phyloP scores from a whole-genome alignment of 2,888 invertebrate species.

The Spialia ferax region DNA sequence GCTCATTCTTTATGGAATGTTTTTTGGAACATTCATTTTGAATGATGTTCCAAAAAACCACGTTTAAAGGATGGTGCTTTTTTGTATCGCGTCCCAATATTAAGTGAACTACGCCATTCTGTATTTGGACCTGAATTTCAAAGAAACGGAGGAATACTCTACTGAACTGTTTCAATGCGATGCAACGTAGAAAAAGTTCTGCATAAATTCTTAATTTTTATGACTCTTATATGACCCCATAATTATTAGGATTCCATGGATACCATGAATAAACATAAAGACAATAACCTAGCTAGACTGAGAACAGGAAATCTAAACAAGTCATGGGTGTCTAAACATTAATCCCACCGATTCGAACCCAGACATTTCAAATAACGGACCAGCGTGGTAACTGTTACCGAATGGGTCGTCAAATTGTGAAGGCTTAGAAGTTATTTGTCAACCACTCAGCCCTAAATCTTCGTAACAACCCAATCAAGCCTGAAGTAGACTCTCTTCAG shows the following conservation, averaged over 20 bases:
- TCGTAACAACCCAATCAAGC: constrained; percentile 56
- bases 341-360: not conserved
- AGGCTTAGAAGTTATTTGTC: constrained; percentile 43
- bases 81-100: not conserved
- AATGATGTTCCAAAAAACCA: not conserved
- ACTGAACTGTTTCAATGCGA: not conserved
- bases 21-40: not conserved
- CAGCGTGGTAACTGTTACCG: not conserved
- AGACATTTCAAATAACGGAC: not conserved
- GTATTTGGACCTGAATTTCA: not conserved
- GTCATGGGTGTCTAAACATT: no score
- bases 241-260: no score
- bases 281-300: no score
- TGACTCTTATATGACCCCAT: no score
- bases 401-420: not conserved
- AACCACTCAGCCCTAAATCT: constrained; percentile 28
- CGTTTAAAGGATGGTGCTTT: not conserved
- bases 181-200: no score
- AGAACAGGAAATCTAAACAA: no score
- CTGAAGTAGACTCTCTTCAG: constrained; percentile 49
- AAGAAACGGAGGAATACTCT: not conserved
- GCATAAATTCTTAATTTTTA: no score
- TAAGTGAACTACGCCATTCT: not conserved
- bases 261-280: no score
- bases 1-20: not conserved